These are phyloP conservation scores for Myripristis murdjan DNA, from an alignment of 2,797 vertebrate species.

Conservation along the genomic window DNA sequence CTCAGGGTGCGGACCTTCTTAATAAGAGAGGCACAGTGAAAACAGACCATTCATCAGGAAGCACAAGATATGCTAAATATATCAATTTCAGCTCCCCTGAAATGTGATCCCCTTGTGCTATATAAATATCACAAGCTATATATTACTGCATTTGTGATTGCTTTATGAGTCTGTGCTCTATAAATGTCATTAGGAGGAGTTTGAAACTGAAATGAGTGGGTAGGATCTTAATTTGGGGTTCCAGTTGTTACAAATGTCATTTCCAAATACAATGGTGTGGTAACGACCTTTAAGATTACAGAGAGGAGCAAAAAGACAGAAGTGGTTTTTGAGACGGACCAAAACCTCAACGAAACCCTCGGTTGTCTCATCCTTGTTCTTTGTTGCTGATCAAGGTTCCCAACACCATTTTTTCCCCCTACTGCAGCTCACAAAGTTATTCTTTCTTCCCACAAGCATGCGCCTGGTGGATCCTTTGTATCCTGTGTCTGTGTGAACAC, in stretches of 20 bases:
- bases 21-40: conserved; percentile 38
- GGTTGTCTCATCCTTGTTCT: conserved; percentile 60
- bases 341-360: conserved; percentile 64
- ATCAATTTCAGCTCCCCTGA: conserved; percentile 57
- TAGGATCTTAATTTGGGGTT: conserved; percentile 50
- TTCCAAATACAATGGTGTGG: conserved; percentile 31
- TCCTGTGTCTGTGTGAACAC: conserved; percentile 33
- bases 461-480: conserved; percentile 41
- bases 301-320: conserved; percentile 27
- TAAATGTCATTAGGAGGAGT: conserved; percentile 68
- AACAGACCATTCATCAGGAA: conserved; percentile 38
- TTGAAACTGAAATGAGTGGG: conserved; percentile 66
- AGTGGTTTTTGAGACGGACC: conserved; percentile 39
- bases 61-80: conserved; percentile 60
- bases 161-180: conserved; percentile 63
- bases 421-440: conserved; percentile 57
- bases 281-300: conserved; percentile 53
- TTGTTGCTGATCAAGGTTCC: conserved; percentile 48
- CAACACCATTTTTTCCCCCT: conserved; percentile 26
- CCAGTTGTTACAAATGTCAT: conserved; percentile 38
- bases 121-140: conserved; percentile 65
- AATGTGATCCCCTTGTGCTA: conserved; percentile 48
- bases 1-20: conserved; percentile 49
- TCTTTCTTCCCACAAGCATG: conserved; percentile 49
- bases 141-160: conserved; percentile 63